These are phyloP conservation scores for Caenorhabditis virilis DNA, from an alignment of 2,888 invertebrate genomes.

Conservation along the genomic window DNA sequence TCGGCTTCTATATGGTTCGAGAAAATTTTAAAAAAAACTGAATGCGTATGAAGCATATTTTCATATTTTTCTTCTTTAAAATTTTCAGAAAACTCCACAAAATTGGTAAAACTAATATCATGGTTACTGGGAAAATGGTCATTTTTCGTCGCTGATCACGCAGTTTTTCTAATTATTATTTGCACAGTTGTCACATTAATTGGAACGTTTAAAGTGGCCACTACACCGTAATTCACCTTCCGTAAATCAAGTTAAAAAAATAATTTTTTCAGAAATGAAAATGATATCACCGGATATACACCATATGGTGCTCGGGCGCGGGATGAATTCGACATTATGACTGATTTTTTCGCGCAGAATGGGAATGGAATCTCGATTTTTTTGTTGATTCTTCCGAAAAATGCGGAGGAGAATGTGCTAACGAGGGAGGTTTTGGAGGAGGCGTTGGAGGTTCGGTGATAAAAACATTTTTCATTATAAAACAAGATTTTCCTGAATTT, in stretches of 20 bases:
- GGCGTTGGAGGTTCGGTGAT: constrained; percentile 42
- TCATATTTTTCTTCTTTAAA: too few relatives aligned
- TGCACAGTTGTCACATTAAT: constrained; percentile 54
- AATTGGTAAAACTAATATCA: constrained; percentile 43
- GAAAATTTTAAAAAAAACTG: too few relatives aligned
- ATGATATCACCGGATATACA: constrained; percentile 61
- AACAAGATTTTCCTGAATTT: too few relatives aligned
- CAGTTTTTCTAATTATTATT: constrained; percentile 53
- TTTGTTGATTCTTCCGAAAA: constrained; percentile 53
- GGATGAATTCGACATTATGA: constrained; percentile 47
- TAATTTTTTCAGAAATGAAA: constrained; percentile 21
- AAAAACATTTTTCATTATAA: too few relatives aligned
- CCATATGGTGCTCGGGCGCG: constrained; percentile 59
- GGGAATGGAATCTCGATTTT: constrained; percentile 59
- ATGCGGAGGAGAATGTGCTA: constrained; percentile 42
- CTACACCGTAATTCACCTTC: constrained; percentile 45
- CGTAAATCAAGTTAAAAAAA: neutral
- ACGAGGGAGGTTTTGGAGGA: constrained; percentile 45
- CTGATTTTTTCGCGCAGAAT: constrained; percentile 43
- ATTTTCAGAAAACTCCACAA: too few relatives aligned
- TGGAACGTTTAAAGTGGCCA: constrained; percentile 53
- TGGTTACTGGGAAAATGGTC: constrained; percentile 53
- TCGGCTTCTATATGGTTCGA: too few relatives aligned
- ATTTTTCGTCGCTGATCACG: constrained; percentile 55
- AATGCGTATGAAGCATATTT: too few relatives aligned